phyloP scores from a whole-genome alignment of 2,888 invertebrate genomes.

The Fragum sueziense region DNA sequence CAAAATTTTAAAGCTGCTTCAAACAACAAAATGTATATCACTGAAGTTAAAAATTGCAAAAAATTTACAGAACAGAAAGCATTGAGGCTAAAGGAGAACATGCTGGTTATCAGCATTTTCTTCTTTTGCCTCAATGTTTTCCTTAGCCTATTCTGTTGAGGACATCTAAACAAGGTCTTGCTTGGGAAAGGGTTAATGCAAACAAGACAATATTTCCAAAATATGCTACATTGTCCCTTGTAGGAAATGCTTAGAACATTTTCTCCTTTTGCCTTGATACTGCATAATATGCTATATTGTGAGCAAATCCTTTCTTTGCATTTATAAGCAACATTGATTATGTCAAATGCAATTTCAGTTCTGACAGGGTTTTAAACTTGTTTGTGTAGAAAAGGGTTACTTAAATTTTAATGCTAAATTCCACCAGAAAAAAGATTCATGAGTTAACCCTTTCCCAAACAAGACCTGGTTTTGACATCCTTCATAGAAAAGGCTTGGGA shows the following conservation, averaged over 20 bases:
- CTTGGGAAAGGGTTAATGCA: too few species aligned
- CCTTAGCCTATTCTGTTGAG: too few species aligned
- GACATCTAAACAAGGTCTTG: too few species aligned
- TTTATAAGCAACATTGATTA: background rate
- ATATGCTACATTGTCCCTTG: background rate
- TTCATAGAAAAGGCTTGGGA: too few species aligned
- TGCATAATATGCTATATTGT: background rate
- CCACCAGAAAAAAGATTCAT: too few species aligned
- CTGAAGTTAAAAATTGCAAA: background rate
- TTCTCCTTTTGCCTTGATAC: background rate
- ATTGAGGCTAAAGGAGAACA: background rate
- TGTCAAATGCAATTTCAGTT: background rate
- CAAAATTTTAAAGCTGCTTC: background rate
- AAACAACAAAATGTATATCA: background rate
- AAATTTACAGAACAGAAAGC: background rate
- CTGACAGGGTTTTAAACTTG: background rate
- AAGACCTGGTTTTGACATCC: too few species aligned
- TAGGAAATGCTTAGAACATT: too few species aligned
- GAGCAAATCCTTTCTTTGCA: background rate
- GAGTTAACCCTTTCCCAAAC: too few species aligned
- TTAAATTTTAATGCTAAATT: too few species aligned
- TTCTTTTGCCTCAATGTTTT: too few species aligned
- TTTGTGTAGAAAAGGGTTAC: background rate
- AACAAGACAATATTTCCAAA: background rate
- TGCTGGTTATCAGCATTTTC: too few species aligned